phyloP scores from a whole-genome alignment of 2,113 vertebrate genomes.

The Entomyzon cyanotis region DNA sequence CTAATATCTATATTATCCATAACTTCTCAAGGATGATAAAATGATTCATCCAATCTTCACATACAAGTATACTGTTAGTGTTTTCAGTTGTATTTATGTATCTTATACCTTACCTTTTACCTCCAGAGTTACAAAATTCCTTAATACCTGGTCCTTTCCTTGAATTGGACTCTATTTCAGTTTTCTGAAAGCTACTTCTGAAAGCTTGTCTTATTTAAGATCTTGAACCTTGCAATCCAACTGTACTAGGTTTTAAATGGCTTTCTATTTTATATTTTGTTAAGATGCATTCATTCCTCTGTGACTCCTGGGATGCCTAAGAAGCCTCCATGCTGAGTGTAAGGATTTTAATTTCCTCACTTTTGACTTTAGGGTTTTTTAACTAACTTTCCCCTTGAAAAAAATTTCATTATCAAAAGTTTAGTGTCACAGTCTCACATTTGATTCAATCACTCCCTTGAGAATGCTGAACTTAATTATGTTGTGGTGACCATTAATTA shows the following conservation, averaged over 20 bases:
- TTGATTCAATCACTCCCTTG: constrained; percentile 56
- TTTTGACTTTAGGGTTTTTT: constrained; percentile 42
- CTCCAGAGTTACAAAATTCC: background rate
- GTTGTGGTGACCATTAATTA: constrained; percentile 57
- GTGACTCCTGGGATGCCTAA: constrained; percentile 61
- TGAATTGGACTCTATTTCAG: background rate
- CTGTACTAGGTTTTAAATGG: constrained; percentile 9
- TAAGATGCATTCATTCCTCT: constrained; percentile 61
- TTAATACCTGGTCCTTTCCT: background rate
- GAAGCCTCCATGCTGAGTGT: constrained; percentile 65
- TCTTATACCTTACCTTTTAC: background rate
- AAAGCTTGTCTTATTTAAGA: background rate
- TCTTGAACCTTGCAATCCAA: background rate
- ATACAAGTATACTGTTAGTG: background rate
- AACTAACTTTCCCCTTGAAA: constrained; percentile 42
- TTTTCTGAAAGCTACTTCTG: background rate
- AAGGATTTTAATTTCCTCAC: constrained; percentile 70
- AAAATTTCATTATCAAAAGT: constrained; percentile 57
- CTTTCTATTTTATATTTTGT: constrained; percentile 45
- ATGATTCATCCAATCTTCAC: background rate
- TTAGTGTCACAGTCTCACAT: constrained; percentile 45
- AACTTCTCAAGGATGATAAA: background rate
- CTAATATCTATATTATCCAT: background rate
- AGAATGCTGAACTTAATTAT: constrained; percentile 56
- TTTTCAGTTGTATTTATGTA: background rate